phyloP scores from a whole-genome alignment of 2,113 vertebrate genomes.

The Vanacampus margaritifer region DNA sequence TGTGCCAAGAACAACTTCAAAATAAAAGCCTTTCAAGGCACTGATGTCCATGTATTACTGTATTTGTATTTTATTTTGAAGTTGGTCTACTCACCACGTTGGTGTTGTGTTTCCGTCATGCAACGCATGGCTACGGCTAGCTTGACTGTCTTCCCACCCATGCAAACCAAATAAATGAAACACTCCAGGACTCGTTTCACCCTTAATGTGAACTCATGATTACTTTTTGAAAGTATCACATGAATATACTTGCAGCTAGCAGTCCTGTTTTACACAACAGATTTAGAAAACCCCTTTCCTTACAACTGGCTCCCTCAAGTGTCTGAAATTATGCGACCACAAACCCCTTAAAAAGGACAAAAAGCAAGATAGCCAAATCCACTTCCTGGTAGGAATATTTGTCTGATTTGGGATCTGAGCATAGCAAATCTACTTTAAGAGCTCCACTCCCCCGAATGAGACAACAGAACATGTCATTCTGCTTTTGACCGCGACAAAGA shows the following conservation, averaged over 20 bases:
- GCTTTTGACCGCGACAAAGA: slow-evolving; percentile 9
- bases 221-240: background rate
- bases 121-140: too few relatives aligned
- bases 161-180: too few relatives aligned
- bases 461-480: background rate
- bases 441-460: background rate
- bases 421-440: slow-evolving; percentile 27
- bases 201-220: background rate
- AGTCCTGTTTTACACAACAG: background rate
- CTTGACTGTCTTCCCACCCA: too few relatives aligned
- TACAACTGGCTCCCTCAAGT: slow-evolving; percentile 1
- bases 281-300: background rate
- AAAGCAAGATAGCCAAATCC: background rate
- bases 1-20: too few relatives aligned
- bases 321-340: slow-evolving; percentile 2
- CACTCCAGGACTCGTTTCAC: too few relatives aligned
- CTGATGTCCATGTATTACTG: too few relatives aligned
- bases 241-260: background rate
- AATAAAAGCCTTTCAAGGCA: too few relatives aligned
- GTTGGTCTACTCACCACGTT: too few relatives aligned
- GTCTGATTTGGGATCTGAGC: slow-evolving; percentile 3
- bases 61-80: too few relatives aligned
- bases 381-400: slow-evolving; percentile 1
- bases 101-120: too few relatives aligned
- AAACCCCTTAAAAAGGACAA: slow-evolving; percentile 31